These are phyloP conservation scores for Agapornis roseicollis DNA, from an alignment of 2,113 vertebrate species.

Conservation along the genomic window DNA sequence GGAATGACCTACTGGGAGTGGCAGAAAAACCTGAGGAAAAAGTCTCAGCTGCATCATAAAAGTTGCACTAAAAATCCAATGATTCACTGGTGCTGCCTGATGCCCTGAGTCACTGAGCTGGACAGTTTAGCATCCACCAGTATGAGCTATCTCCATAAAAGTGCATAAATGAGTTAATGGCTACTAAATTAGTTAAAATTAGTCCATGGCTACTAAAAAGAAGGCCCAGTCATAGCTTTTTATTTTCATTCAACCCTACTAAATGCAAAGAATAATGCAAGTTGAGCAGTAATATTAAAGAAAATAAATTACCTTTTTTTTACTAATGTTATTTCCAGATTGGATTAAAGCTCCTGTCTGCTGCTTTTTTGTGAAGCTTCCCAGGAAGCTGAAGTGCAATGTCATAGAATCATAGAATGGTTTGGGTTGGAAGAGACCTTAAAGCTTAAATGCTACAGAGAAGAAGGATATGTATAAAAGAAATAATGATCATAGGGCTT, in stretches of 20 bases:
- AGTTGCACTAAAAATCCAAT: background rate
- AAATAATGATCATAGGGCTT: background rate
- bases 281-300: background rate
- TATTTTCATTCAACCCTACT: background rate
- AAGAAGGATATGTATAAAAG: background rate
- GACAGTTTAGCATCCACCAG: background rate
- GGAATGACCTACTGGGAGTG: background rate
- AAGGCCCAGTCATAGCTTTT: background rate
- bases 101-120: background rate
- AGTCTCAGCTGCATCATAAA: background rate
- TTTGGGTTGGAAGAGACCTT: background rate
- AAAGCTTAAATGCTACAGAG: background rate
- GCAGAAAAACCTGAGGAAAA: background rate
- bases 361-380: background rate
- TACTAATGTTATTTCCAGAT: background rate
- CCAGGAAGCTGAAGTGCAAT: background rate
- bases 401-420: background rate
- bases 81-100: conserved; percentile 19
- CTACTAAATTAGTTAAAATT: background rate
- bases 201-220: background rate
- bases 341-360: background rate
- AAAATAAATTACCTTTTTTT: background rate
- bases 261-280: background rate
- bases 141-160: background rate
- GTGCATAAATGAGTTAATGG: background rate